A percentile compares a stretch with the other conserved stretches of the same genome.
phyloP scores from a whole-genome alignment of 2,113 vertebrate genomes.

The Oncorhynchus gorbuscha region DNA sequence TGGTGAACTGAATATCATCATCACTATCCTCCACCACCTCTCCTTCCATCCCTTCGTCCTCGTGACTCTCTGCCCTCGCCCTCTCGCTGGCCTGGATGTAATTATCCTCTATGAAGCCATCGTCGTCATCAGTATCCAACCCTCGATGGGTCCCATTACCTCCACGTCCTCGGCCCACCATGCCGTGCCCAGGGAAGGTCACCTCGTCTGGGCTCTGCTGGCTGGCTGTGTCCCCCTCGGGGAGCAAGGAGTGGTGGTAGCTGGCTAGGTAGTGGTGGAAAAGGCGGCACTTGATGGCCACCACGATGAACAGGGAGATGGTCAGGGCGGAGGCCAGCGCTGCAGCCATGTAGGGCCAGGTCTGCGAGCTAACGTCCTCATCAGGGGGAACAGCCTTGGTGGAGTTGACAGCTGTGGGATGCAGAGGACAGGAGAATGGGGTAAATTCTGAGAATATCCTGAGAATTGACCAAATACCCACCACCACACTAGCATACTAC shows the following conservation, averaged over 20 bases:
- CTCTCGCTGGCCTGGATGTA: slow-evolving; percentile 85
- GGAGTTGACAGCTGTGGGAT: accelerated
- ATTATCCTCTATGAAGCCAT: slow-evolving; percentile 94
- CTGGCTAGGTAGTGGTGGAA: slow-evolving; percentile 80
- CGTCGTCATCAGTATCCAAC: slow-evolving; percentile 81
- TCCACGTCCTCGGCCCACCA: slow-evolving; percentile 25
- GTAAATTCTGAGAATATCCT: neutral
- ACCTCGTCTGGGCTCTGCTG: slow-evolving; percentile 53
- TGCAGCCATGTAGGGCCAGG: slow-evolving; percentile 78
- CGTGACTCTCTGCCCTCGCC: slow-evolving; percentile 55
- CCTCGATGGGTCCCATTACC: neutral
- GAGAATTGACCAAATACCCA: no score
- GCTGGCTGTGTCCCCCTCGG: slow-evolving; percentile 59
- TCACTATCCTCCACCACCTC: slow-evolving; percentile 64
- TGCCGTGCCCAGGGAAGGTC: slow-evolving; percentile 30
- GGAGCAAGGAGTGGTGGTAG: slow-evolving; percentile 83
- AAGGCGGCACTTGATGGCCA: slow-evolving; percentile 82
- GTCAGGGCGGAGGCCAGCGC: slow-evolving; percentile 72
- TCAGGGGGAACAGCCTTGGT: slow-evolving; percentile 25
- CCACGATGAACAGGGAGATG: slow-evolving; percentile 76
- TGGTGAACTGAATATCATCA: slow-evolving; percentile 68
- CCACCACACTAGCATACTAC: no score
- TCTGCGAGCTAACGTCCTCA: neutral
- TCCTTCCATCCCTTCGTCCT: slow-evolving; percentile 28
- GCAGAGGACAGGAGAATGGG: neutral